These are phyloP conservation scores for Zoanthus gigantus DNA, from an alignment of 92 coral and sea anemone genomes.

Conservation along the genomic window DNA sequence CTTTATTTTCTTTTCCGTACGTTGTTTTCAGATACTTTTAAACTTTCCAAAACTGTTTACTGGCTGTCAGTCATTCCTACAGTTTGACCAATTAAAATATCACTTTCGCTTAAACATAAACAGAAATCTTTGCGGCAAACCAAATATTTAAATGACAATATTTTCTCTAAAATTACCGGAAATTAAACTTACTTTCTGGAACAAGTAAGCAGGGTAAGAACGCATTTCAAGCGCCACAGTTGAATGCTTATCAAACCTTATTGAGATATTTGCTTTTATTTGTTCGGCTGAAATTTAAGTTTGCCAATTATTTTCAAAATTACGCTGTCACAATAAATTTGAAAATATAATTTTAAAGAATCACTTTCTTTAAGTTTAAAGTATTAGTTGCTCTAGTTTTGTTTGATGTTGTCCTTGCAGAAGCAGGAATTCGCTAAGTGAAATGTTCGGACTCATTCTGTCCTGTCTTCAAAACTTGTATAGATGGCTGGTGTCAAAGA, in stretches of 20 bases:
- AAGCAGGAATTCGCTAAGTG: slow-evolving; percentile 50
- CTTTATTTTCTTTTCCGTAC: not conserved
- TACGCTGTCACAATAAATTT: not conserved
- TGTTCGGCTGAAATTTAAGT: not conserved
- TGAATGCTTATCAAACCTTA: slow-evolving; percentile 5
- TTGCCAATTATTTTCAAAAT: not conserved
- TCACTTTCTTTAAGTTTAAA: too few species aligned
- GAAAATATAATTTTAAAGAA: not conserved
- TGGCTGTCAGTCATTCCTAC: slow-evolving; percentile 15
- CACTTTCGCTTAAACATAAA: not conserved
- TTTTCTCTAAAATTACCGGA: not conserved
- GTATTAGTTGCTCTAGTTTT: not conserved
- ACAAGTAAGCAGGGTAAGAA: not conserved
- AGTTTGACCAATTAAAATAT: slow-evolving; percentile 25
- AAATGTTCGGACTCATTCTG: not conserved
- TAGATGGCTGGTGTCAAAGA: not conserved
- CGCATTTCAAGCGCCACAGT: not conserved
- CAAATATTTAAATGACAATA: not conserved
- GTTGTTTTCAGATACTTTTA: slow-evolving; percentile 5
- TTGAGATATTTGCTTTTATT: slow-evolving; percentile 28
- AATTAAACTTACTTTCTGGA: not conserved
- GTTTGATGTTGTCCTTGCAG: not conserved
- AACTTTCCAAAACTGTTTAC: slow-evolving; percentile 15
- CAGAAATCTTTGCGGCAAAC: not conserved
- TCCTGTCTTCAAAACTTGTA: not conserved